Percentiles rank a stretch among this genome's conserved stretches.
These are phyloP conservation scores for Neodontobutis hainanensis DNA, from an alignment of 2,113 vertebrate species.

Conservation along the genomic window DNA sequence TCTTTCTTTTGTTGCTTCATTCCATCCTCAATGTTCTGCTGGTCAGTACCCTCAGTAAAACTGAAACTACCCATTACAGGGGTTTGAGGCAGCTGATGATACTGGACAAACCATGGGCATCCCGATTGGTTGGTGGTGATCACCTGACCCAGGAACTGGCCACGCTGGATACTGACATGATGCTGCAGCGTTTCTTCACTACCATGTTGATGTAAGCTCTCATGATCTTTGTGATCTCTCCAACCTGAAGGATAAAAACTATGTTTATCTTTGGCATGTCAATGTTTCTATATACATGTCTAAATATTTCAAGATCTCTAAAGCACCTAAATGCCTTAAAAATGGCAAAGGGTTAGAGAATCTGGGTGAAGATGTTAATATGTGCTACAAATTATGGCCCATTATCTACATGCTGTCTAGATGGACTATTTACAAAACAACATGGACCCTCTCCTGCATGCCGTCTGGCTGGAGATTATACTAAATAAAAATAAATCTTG, in stretches of 20 bases:
- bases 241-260: constrained; percentile 76
- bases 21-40: constrained; percentile 25
- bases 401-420: too few relatives aligned
- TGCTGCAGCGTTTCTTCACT: constrained; percentile 92
- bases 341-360: too few relatives aligned
- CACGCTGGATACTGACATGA: constrained; percentile 85
- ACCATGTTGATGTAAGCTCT: constrained; percentile 94
- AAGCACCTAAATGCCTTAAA: too few relatives aligned
- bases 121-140: constrained; percentile 60
- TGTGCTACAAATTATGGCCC: too few relatives aligned
- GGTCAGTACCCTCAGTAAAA: constrained; percentile 41
- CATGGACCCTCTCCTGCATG: too few relatives aligned
- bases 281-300: too few relatives aligned
- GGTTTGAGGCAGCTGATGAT: constrained; percentile 15
- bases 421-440: too few relatives aligned
- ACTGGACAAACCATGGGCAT: constrained; percentile 27
- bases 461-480: too few relatives aligned
- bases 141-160: constrained; percentile 86
- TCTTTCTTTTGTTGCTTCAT: constrained; percentile 7
- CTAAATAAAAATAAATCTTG: too few relatives aligned
- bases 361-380: too few relatives aligned
- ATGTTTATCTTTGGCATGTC: background rate
- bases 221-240: constrained; percentile 94
- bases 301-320: too few relatives aligned
- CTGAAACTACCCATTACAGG: constrained; percentile 15